Evolutionary conservation across 2,888 invertebrate genomes (phyloP).

Genomic region (Drosophila ustulata): DNA sequence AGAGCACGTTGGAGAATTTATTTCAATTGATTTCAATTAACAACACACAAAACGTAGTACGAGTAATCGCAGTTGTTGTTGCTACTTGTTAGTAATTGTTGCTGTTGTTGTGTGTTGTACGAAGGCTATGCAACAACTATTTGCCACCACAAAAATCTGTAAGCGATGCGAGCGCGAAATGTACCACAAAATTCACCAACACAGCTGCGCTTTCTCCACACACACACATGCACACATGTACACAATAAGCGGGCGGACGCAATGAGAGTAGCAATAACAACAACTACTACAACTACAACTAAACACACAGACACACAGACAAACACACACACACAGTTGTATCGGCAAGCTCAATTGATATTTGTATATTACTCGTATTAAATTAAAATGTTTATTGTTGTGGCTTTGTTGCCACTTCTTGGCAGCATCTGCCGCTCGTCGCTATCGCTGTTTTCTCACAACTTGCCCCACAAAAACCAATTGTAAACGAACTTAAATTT

Average conservation of each 20-base stretch:
- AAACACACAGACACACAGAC: conserved; percentile 21
- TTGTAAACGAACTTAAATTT: conserved; percentile 79
- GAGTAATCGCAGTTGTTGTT: conserved; percentile 33
- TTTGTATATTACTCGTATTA: conserved; percentile 47
- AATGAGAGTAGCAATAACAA: conserved; percentile 54
- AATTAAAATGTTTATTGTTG: conserved; percentile 55
- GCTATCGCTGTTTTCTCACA: conserved; percentile 61
- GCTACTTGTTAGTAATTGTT: conserved; percentile 66
- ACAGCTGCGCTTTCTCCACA: conserved; percentile 42
- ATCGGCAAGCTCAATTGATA: conserved; percentile 65
- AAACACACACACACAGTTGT: conserved; percentile 10
- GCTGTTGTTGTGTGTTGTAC: conserved; percentile 75
- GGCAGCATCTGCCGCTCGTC: conserved; percentile 54
- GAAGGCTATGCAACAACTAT: conserved; percentile 82
- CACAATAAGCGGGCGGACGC: conserved; percentile 63
- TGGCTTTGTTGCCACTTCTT: conserved; percentile 56
- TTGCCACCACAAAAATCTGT: conserved; percentile 78
- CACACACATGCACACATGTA: conserved; percentile 20
- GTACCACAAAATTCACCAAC: conserved; percentile 63
- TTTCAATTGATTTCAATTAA: conserved; percentile 84
- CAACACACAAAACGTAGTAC: conserved; percentile 64
- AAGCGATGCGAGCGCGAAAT: conserved; percentile 72
- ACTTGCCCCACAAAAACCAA: conserved; percentile 75
- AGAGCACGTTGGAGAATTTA: conserved; percentile 81
- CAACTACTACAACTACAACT: conserved; percentile 27